Conservation (phyloP, 2,888 invertebrate genomes). For the Lasius platythorax region DNA sequence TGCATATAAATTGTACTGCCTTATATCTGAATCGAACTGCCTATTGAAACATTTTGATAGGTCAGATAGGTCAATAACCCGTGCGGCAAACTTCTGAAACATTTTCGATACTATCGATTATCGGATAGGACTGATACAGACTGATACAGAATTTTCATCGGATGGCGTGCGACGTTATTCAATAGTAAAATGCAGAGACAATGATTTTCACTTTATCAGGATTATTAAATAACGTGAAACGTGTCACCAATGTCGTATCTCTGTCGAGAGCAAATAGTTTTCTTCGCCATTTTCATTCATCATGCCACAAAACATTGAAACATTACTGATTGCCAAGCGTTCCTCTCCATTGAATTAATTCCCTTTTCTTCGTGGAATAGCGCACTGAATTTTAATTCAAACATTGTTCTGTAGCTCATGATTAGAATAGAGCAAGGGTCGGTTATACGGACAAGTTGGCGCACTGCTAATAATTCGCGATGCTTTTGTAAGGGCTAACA, state of each 20-base stretch:
- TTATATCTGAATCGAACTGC: neutral
- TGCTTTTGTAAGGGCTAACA: slow-evolving; percentile 17
- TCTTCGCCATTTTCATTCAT: slow-evolving; percentile 3
- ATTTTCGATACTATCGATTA: slow-evolving; percentile 46
- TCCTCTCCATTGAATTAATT: neutral
- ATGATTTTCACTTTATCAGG: neutral
- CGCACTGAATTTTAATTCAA: slow-evolving; percentile 18
- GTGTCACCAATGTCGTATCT: neutral
- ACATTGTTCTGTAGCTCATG: neutral
- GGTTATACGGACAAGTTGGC: slow-evolving; percentile 10
- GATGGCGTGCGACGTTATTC: neutral
- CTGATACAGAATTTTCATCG: slow-evolving; percentile 14
- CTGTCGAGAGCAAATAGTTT: neutral
- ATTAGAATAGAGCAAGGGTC: neutral
- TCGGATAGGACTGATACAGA: slow-evolving; percentile 7
- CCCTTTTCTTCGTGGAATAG: neutral
- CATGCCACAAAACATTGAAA: neutral
- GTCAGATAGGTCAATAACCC: neutral
- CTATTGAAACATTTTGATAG: slow-evolving; percentile 18
- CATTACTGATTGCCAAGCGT: neutral
- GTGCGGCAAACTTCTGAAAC: slow-evolving; percentile 17
- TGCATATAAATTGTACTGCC: neutral
- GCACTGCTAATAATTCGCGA: slow-evolving; percentile 19
- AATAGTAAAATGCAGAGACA: neutral
- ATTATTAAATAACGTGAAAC: slow-evolving; percentile 20